Evolutionary conservation across 53 echinoderm and acorn worm genomes (phyloP), one percentile per base, ranked within the genome.

Genomic region (Hippasteria phrygiana): DNA sequence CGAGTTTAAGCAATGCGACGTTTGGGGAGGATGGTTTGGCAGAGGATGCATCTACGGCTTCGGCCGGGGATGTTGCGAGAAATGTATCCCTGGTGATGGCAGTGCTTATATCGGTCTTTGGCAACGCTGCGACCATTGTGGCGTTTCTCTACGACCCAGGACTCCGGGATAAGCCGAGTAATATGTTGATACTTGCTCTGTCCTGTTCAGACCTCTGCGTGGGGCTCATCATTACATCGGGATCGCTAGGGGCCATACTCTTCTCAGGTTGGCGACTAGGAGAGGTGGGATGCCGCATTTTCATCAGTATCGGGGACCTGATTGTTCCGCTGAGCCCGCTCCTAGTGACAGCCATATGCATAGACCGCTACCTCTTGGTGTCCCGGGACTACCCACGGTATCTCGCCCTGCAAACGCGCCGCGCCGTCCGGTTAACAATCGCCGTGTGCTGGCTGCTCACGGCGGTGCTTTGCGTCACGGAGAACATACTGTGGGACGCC

Each of bases 301-400:
- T 51, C 16, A 39, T 56, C 32, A 78, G 74, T 22, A 8, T 71
- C 16, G 78, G 50, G 26, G 51, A 55, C 8, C 47, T 39, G 31
- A 39, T 73, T 2, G 55, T 91, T 0, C 74, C 55, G 18, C 43
- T 70, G 24, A 79, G 77, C 11, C 75, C 84, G 14, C 71, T 45
- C 51, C 50, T 78, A 7, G 48, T 91, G 10, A 43, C 87, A 22
- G 50, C 64, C n/a, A 87, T 91, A 2, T 77, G 78, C 47, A 50
- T 87, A 42, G 91, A 91, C 67, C 83, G 91, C 28, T 91, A 91
- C 59, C 73, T 87, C 9, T 53, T 91, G 1, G 54, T 91, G 1
- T 71, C 77, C 16, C 63, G 71, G 27, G 73, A 91, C 14, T 91
- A 91, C 54, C 91, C 69, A 3, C 50, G 71, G 17, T 91, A 91